phyloP scores from a whole-genome alignment of 37 sponge, comb jelly and placozoan species.

The Axinella damicornis region DNA sequence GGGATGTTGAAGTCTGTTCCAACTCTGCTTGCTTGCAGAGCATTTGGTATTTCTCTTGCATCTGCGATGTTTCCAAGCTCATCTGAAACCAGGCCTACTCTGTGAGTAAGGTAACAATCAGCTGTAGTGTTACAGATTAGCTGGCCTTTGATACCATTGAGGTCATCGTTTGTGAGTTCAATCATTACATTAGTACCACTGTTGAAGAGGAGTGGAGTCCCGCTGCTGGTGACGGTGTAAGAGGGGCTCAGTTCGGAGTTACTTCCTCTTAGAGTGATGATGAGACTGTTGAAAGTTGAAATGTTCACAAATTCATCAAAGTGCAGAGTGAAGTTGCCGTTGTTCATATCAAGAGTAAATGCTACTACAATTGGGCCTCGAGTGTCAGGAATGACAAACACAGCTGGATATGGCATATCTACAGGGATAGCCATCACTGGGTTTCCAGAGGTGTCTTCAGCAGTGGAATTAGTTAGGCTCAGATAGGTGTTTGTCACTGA shows the following conservation, averaged over 20 bases:
- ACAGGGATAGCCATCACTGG: constrained; percentile 47
- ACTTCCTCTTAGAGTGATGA: constrained; percentile 60
- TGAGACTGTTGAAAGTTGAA: constrained; percentile 50
- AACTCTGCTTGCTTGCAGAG: constrained; percentile 71
- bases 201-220: constrained; percentile 29
- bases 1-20: constrained; percentile 78
- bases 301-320: constrained; percentile 82
- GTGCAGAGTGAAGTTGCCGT: constrained; percentile 82
- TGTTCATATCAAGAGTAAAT: constrained; percentile 86
- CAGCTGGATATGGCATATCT: constrained; percentile 57
- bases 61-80: constrained; percentile 59
- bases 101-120: constrained; percentile 80
- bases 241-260: constrained; percentile 7
- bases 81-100: constrained; percentile 60
- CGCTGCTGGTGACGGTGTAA: constrained; percentile 50
- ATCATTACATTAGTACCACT: constrained; percentile 61
- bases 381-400: constrained; percentile 62
- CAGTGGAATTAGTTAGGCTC: constrained; percentile 54
- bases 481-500: constrained; percentile 67
- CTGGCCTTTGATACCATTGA: constrained; percentile 82
- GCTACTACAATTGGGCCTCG: constrained; percentile 81
- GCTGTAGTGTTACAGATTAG: constrained; percentile 79
- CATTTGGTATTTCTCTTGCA: constrained; percentile 49
- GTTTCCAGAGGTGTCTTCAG: constrained; percentile 70
- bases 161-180: constrained; percentile 63